phyloP scores from a whole-genome alignment of 2,888 invertebrate species.

The Agrotis exclamationis region DNA sequence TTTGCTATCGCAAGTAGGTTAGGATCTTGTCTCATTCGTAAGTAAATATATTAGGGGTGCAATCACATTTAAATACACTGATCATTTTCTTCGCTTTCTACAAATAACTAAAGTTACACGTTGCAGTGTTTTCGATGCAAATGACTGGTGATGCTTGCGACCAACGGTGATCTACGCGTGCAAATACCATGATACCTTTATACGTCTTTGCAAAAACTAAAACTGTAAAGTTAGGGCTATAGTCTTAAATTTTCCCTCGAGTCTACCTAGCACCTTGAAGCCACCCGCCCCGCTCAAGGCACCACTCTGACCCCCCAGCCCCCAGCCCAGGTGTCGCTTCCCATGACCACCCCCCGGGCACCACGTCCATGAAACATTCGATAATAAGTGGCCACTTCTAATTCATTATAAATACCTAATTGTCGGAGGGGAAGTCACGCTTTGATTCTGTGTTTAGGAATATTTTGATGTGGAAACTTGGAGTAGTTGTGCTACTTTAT shows the following conservation, averaged over 20 bases:
- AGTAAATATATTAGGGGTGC: too few relatives aligned
- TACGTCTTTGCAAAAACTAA: too few relatives aligned
- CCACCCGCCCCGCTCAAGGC: constrained; percentile 42
- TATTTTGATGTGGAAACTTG: constrained; percentile 40
- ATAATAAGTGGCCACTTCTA: constrained; percentile 61
- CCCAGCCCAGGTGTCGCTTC: constrained; percentile 53
- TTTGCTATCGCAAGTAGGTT: neutral
- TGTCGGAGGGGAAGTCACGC: constrained; percentile 44
- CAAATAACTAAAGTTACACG: too few relatives aligned
- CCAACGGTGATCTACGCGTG: too few relatives aligned
- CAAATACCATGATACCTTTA: too few relatives aligned
- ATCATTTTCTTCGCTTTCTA: too few relatives aligned
- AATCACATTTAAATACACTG: too few relatives aligned
- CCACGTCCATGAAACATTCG: constrained; percentile 57
- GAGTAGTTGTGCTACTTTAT: constrained; percentile 7
- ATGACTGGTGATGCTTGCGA: too few relatives aligned
- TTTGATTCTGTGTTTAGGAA: constrained; percentile 60
- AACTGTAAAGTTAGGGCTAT: too few relatives aligned
- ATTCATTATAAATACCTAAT: constrained; percentile 62
- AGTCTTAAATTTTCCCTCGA: neutral
- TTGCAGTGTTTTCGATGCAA: too few relatives aligned
- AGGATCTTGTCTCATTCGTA: neutral
- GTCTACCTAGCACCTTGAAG: constrained; percentile 4
- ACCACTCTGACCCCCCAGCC: constrained; percentile 2
- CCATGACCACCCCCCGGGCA: constrained; percentile 36